Evolutionary conservation across 2,888 invertebrate species (phyloP).

Genomic region (Pteria penguin): DNA sequence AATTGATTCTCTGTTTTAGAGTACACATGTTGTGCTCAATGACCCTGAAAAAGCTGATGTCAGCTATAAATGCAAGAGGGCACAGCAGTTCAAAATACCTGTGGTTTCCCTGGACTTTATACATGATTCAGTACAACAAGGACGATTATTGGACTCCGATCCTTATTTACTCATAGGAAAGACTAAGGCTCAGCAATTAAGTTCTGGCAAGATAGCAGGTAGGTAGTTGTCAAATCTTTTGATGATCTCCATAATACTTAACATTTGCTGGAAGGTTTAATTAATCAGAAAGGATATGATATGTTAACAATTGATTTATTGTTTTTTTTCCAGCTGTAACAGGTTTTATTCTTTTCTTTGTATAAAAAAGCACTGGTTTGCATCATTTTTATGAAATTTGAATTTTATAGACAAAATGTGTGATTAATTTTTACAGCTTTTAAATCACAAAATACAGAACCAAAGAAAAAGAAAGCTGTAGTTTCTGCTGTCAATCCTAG

Average conservation of each 20-base stretch:
- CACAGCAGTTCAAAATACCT: slow-evolving; percentile 73
- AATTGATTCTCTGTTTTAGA: slow-evolving; percentile 53
- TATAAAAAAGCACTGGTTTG: not conserved
- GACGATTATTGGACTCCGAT: slow-evolving; percentile 61
- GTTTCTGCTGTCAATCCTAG: slow-evolving; percentile 54
- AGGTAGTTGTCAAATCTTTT: not conserved
- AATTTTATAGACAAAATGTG: not conserved
- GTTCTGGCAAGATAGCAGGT: slow-evolving; percentile 75
- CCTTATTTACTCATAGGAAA: slow-evolving; percentile 69
- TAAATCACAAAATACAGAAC: slow-evolving; percentile 49
- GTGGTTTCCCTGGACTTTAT: slow-evolving; percentile 73
- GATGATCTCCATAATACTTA: too few species aligned
- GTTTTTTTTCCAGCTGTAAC: too few species aligned
- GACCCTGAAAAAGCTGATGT: slow-evolving; percentile 69
- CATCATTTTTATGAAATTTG: not conserved
- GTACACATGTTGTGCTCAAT: slow-evolving; percentile 71
- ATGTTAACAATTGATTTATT: too few species aligned
- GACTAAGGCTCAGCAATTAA: slow-evolving; percentile 69
- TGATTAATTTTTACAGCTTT: slow-evolving; percentile 45
- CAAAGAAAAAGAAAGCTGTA: slow-evolving; percentile 51
- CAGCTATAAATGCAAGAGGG: slow-evolving; percentile 76
- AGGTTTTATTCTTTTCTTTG: too few species aligned
- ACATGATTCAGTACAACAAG: slow-evolving; percentile 60
- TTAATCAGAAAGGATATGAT: too few species aligned
- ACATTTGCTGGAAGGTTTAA: too few species aligned